Evolutionary conservation across 2,888 invertebrate species (phyloP), one percentile per base, ranked within the genome.

Genomic region (Gerris lacustris): DNA sequence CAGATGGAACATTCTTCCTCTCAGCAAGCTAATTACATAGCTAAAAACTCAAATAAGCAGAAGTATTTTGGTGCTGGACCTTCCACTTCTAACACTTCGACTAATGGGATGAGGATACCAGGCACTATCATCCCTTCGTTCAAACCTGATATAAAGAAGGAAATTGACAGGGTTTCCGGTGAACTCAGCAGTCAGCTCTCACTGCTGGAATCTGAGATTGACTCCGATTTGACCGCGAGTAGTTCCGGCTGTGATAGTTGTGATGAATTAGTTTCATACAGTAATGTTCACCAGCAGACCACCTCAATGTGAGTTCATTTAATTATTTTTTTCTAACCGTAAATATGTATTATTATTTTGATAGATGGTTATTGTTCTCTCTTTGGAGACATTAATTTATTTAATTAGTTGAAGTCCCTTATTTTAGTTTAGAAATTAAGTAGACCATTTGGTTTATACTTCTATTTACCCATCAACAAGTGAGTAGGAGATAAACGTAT

Each of bases 211-310:
- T 83, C 84, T 72, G 88, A 88, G 77, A 83, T 93, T 74, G 96
- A 96, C 81, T 94, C 94, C 1, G 96, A 96, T 82, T 94, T 92
- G 55, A 96, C 96, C 0, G 93, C 89, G 17, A 94, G 94, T 73
- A 95, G 94, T 78, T 95, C 95, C 17, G 96, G 94, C 69, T 94
- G 93, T 47, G 96, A 96, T 80, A 94, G 94, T 78, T 92, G 92
- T 80, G 95, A 96, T 83, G 95, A 96, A 80, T 87, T 89, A 82
- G 87, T 90, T 75, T 81, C 83, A 73, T 92, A 90, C 81, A 91
- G 87, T 80, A 92, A 92, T 81, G 84, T 64, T 64, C 86, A 87
- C 78, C 88, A 89, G 77, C 85, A 76, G 63, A 73, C 85, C 73
- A 84, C 91, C 81, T 84, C 90, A 71, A 88, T 92, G 92, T 92